phyloP scores from a whole-genome alignment of 2,797 vertebrate species.

The Sphaeramia orbicularis region DNA sequence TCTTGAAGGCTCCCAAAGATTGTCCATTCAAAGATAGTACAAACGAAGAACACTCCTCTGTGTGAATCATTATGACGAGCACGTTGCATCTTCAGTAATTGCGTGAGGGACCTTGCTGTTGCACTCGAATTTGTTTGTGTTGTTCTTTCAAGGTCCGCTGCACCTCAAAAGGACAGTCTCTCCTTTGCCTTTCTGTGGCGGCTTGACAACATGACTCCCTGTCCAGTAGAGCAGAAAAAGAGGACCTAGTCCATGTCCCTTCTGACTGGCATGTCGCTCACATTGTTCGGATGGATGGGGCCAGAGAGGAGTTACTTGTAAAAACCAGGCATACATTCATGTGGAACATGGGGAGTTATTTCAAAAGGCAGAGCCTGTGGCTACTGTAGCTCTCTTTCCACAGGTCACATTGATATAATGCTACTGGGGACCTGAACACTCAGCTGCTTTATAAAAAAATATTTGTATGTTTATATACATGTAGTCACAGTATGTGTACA shows the following conservation, averaged over 20 bases:
- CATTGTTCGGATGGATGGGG: slow-evolving; percentile 36
- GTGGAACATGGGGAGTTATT: slow-evolving; percentile 44
- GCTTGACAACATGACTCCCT: slow-evolving; percentile 72
- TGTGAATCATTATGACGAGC: slow-evolving; percentile 59
- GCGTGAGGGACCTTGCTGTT: slow-evolving; percentile 58
- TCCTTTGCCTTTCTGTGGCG: slow-evolving; percentile 62
- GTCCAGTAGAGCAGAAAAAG: slow-evolving; percentile 74
- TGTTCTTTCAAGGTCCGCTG: slow-evolving; percentile 78
- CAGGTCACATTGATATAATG: slow-evolving; percentile 26
- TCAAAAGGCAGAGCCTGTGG: slow-evolving; percentile 18
- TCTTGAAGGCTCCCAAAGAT: slow-evolving; percentile 21
- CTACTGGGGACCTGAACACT: slow-evolving; percentile 11
- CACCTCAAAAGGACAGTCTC: slow-evolving; percentile 68
- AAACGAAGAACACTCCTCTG: slow-evolving; percentile 26
- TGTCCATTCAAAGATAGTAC: slow-evolving; percentile 13
- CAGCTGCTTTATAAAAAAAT: slow-evolving; percentile 18
- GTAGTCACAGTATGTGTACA: slow-evolving; percentile 9
- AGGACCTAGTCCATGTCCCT: slow-evolving; percentile 54
- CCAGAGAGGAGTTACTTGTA: slow-evolving; percentile 54
- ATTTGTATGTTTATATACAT: slow-evolving; percentile 18
- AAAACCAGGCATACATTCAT: slow-evolving; percentile 44
- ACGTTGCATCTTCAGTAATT: slow-evolving; percentile 64
- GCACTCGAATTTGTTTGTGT: slow-evolving; percentile 73
- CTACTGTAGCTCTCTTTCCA: slow-evolving; percentile 2
- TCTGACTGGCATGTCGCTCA: slow-evolving; percentile 58